These are phyloP conservation scores for Drosophila meridiana DNA, from an alignment of 2,888 invertebrate genomes.

Conservation along the genomic window DNA sequence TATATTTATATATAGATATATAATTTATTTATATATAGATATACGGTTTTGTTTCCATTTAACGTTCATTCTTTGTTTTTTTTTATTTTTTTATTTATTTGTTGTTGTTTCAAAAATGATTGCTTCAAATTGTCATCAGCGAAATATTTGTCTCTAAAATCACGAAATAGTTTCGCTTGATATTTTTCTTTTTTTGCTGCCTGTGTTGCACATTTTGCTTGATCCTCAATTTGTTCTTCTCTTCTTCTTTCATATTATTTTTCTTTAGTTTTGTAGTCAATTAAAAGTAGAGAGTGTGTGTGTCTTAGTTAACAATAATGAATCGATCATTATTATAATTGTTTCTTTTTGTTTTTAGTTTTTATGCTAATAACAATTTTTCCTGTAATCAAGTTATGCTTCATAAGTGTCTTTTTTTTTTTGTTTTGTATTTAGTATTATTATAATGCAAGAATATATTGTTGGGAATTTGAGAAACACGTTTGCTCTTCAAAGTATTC, in stretches of 20 bases:
- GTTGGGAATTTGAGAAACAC: conserved; percentile 17
- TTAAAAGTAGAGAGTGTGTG: conserved; percentile 51
- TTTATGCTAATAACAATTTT: conserved; percentile 76
- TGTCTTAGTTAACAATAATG: conserved; percentile 59
- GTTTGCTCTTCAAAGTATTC: neutral
- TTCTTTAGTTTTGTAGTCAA: conserved; percentile 32
- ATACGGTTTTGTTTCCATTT: conserved; percentile 58
- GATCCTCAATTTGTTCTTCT: conserved; percentile 54
- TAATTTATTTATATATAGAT: conserved; percentile 70
- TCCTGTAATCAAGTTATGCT: conserved; percentile 82
- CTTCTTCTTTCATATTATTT: neutral
- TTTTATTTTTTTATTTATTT: conserved; percentile 43
- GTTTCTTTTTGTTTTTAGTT: conserved; percentile 32
- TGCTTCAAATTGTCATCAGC: conserved; percentile 84
- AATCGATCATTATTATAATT: conserved; percentile 37
- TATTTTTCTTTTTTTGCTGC: conserved; percentile 45
- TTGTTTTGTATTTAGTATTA: conserved; percentile 19
- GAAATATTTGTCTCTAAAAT: conserved; percentile 84
- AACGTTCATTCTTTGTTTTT: conserved; percentile 46
- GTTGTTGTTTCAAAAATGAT: conserved; percentile 82
- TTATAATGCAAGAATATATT: conserved; percentile 30
- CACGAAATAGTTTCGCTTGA: conserved; percentile 83
- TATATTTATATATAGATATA: conserved; percentile 67
- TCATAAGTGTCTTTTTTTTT: conserved; percentile 66
- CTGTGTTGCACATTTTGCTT: conserved; percentile 65